phyloP scores from a whole-genome alignment of 2,113 vertebrate species.

The Hippocampus mohnikei region DNA sequence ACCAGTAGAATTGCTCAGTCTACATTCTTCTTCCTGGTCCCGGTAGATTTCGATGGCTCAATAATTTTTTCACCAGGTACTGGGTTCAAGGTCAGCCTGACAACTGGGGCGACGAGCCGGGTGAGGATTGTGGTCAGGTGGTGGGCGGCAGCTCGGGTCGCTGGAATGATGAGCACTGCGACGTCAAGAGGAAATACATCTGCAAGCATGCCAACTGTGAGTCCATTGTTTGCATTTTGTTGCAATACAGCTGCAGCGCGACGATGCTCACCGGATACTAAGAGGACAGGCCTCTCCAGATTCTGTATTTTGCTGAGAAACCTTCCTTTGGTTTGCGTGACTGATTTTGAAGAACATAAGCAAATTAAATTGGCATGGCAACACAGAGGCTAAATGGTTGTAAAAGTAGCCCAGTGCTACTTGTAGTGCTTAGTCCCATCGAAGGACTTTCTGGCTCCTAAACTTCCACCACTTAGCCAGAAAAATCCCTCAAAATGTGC shows the following conservation, averaged over 20 bases:
- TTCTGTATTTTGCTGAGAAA: too few species aligned
- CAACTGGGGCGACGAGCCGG: conserved; percentile 49
- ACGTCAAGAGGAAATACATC: conserved; percentile 55
- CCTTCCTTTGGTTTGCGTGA: background rate
- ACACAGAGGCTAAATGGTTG: too few species aligned
- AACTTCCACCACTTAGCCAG: too few species aligned
- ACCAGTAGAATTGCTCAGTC: background rate
- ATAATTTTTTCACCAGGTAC: conserved; percentile 35
- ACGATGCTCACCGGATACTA: background rate
- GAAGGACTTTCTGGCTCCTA: too few species aligned
- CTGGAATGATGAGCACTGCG: conserved; percentile 73
- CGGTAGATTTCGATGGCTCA: too few species aligned
- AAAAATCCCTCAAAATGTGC: background rate
- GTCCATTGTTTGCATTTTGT: conserved; percentile 8
- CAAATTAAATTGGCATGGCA: too few species aligned
- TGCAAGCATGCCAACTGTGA: conserved; percentile 70
- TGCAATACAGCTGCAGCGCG: background rate
- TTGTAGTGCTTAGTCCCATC: too few species aligned
- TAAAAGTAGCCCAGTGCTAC: too few species aligned
- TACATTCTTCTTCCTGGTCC: background rate
- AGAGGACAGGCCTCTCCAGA: background rate
- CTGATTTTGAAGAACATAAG: too few species aligned
- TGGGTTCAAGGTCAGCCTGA: conserved; percentile 72
- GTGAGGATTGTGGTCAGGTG: conserved; percentile 57
- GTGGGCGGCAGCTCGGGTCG: conserved; percentile 37